These are phyloP conservation scores for Scleropages formosus DNA, from an alignment of 2,797 vertebrate species.

Conservation along the genomic window DNA sequence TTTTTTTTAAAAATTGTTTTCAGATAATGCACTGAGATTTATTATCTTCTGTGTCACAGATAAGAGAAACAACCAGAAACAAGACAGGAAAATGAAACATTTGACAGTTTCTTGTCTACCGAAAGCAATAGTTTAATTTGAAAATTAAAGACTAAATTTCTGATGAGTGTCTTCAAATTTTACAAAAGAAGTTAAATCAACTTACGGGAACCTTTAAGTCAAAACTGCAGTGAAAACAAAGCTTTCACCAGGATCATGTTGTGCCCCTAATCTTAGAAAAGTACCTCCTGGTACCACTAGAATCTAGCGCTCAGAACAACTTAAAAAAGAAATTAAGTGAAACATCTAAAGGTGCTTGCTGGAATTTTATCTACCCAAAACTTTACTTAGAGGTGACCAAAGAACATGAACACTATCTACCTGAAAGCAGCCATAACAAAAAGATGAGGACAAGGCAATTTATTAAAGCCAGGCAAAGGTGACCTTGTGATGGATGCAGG, in stretches of 20 bases:
- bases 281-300: neutral
- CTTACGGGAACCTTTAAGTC: too few relatives aligned
- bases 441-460: slow-evolving; percentile 43
- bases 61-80: too few relatives aligned
- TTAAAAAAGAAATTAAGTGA: neutral
- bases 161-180: too few relatives aligned
- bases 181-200: too few relatives aligned
- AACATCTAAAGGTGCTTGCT: neutral
- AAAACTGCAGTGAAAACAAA: neutral
- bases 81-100: too few relatives aligned
- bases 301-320: neutral
- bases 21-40: too few relatives aligned
- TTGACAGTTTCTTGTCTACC: too few relatives aligned
- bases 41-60: too few relatives aligned
- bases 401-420: slow-evolving; percentile 32
- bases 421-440: slow-evolving; percentile 35
- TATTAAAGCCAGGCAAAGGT: slow-evolving; percentile 35
- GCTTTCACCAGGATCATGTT: neutral
- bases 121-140: too few relatives aligned
- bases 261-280: neutral
- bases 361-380: slow-evolving; percentile 32
- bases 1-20: too few relatives aligned
- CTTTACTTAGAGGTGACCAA: slow-evolving; percentile 38
- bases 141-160: too few relatives aligned
- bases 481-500: slow-evolving; percentile 44